These are phyloP conservation scores for Schrankia costaestrigalis DNA, from an alignment of 2,888 invertebrate species.

Conservation along the genomic window DNA sequence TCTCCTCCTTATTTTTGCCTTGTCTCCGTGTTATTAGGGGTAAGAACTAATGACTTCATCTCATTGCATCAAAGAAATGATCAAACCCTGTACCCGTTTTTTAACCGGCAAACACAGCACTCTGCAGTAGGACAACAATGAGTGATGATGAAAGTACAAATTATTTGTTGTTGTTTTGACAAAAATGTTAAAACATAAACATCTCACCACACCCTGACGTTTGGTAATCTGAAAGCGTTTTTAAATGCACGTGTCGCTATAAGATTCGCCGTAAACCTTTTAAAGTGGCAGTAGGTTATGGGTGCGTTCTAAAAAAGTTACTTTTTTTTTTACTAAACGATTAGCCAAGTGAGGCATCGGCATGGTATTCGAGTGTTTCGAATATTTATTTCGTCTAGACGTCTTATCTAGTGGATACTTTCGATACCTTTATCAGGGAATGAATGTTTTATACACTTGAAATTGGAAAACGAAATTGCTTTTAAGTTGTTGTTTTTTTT, in stretches of 20 bases:
- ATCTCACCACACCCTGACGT: conserved; percentile 44
- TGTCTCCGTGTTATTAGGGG: too few species aligned
- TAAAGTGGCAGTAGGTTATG: conserved; percentile 65
- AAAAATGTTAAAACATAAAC: conserved; percentile 20
- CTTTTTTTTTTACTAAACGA: conserved; percentile 60
- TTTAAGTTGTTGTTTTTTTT: too few species aligned
- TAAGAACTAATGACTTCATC: too few species aligned
- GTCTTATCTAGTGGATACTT: conserved; percentile 63
- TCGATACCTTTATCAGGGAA: conserved; percentile 64
- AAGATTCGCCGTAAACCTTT: conserved; percentile 72
- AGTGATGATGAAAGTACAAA: too few species aligned
- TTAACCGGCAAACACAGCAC: too few species aligned
- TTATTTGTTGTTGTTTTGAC: not conserved
- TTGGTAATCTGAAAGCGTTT: conserved; percentile 56
- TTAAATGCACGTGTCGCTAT: conserved; percentile 60
- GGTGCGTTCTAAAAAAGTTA: conserved; percentile 57
- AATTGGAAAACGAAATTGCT: too few species aligned
- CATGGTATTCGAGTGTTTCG: conserved; percentile 72
- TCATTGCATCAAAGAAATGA: too few species aligned
- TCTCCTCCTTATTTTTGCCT: too few species aligned
- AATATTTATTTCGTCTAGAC: conserved; percentile 78
- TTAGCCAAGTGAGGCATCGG: conserved; percentile 79
- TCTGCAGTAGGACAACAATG: too few species aligned
- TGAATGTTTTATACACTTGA: conserved; percentile 74
- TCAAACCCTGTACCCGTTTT: too few species aligned